Evolutionary conservation across 2,113 vertebrate species (phyloP).

Genomic region (Peromyscus maniculatus): DNA sequence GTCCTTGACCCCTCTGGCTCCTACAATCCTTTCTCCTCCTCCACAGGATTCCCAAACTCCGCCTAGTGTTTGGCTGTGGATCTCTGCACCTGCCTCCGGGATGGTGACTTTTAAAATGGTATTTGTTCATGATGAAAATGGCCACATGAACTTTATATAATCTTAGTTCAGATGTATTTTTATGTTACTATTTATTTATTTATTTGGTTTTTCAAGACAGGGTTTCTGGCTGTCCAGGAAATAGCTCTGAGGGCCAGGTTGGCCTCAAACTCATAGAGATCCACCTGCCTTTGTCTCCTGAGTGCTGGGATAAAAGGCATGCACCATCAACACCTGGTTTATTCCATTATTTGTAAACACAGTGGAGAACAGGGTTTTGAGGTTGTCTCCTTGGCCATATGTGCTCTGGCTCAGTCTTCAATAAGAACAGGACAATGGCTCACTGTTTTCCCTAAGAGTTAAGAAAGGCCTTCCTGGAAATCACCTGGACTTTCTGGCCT

Average conservation of each 20-base stretch:
- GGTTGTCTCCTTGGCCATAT: neutral
- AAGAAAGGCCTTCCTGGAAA: slow-evolving; percentile 63
- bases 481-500: slow-evolving; percentile 16
- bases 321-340: neutral
- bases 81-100: neutral
- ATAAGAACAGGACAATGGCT: neutral
- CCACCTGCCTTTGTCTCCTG: neutral
- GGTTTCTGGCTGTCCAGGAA: neutral
- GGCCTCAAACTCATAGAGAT: neutral
- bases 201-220: neutral
- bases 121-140: neutral
- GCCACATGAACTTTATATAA: neutral
- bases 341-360: neutral
- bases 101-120: neutral
- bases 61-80: too few species aligned
- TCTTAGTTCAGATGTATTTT: neutral
- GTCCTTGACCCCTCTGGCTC: too few species aligned
- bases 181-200: neutral
- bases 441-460: slow-evolving; percentile 28
- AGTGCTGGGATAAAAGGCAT: neutral
- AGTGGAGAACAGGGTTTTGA: neutral
- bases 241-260: neutral
- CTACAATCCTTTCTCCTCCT: too few species aligned
- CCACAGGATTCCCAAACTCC: too few species aligned
- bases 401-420: neutral